Percentiles rank a stretch among this genome's conserved stretches.
These are phyloP conservation scores for Teinopalpus imperialis DNA, from an alignment of 2,888 invertebrate species.

Conservation along the genomic window DNA sequence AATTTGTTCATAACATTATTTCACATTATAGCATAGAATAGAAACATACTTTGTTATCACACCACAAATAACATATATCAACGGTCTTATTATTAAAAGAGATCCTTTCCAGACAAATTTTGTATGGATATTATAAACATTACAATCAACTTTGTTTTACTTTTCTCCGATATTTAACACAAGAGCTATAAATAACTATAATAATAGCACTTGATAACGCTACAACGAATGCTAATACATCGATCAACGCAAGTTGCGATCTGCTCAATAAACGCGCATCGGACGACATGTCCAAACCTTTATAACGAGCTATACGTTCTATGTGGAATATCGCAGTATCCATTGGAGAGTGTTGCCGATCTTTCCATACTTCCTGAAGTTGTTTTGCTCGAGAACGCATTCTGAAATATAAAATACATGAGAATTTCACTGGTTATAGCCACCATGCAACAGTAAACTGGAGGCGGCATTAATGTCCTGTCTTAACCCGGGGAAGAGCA, in stretches of 20 bases:
- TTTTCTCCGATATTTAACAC: conserved; percentile 18
- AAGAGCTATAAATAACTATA: conserved; percentile 13
- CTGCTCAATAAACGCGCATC: conserved; percentile 36
- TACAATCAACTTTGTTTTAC: conserved; percentile 5
- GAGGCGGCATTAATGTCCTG: no score
- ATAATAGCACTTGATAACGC: conserved; percentile 3
- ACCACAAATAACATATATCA: no score
- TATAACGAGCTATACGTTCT: conserved; percentile 43
- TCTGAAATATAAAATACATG: conserved; percentile 37
- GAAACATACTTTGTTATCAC: no score
- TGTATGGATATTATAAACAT: not conserved
- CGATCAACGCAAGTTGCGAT: conserved; percentile 38
- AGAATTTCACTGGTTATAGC: no score
- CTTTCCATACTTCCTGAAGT: conserved; percentile 42
- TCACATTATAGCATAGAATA: no score
- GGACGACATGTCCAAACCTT: conserved; percentile 41
- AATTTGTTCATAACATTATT: no score
- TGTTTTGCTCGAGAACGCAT: conserved; percentile 40
- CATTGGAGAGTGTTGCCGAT: conserved; percentile 45
- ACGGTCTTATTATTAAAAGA: no score
- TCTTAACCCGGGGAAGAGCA: no score
- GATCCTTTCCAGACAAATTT: no score
- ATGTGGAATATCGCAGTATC: conserved; percentile 48
- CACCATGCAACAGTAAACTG: no score
- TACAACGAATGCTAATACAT: conserved; percentile 34